Evolutionary conservation across 2,113 vertebrate genomes (phyloP).

Genomic region (Theropithecus gelada): DNA sequence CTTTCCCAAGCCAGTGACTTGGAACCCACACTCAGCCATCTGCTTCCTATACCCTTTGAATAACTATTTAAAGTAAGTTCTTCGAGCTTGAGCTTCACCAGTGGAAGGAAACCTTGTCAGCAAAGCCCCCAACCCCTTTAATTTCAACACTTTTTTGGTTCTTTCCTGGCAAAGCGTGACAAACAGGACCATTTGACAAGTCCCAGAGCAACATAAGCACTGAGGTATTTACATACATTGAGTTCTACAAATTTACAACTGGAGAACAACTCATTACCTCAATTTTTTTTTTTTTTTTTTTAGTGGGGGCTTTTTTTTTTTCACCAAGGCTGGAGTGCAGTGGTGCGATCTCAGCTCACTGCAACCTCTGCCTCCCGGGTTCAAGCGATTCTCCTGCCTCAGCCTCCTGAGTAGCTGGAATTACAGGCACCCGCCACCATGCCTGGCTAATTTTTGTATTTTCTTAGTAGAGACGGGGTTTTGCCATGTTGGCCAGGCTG

Average conservation of each 20-base stretch:
- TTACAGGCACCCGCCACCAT: too few relatives aligned
- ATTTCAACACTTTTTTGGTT: background rate
- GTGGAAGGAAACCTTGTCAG: background rate
- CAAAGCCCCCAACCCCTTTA: background rate
- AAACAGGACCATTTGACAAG: background rate
- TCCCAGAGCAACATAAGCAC: background rate
- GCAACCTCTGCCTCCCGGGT: too few relatives aligned
- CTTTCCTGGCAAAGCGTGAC: background rate
- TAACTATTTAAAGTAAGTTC: conserved; percentile 54
- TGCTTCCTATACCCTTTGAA: conserved; percentile 50
- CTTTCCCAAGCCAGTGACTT: conserved; percentile 45
- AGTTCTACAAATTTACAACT: background rate
- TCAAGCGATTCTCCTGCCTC: too few relatives aligned
- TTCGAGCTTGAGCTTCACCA: background rate
- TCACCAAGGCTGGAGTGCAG: too few relatives aligned
- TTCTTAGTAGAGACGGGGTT: too few relatives aligned
- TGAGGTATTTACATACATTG: background rate
- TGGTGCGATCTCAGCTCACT: too few relatives aligned
- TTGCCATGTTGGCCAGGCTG: too few relatives aligned
- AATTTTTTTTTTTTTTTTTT: too few relatives aligned
- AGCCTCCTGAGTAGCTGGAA: too few relatives aligned
- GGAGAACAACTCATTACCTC: background rate
- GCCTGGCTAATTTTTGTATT: too few relatives aligned
- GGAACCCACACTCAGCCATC: conserved; percentile 25
- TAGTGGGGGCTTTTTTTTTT: too few relatives aligned